Percentiles rank a stretch among this genome's conserved stretches.
Evolutionary conservation across 2,888 invertebrate species (phyloP).

Genomic region (Parnassius mnemosyne): DNA sequence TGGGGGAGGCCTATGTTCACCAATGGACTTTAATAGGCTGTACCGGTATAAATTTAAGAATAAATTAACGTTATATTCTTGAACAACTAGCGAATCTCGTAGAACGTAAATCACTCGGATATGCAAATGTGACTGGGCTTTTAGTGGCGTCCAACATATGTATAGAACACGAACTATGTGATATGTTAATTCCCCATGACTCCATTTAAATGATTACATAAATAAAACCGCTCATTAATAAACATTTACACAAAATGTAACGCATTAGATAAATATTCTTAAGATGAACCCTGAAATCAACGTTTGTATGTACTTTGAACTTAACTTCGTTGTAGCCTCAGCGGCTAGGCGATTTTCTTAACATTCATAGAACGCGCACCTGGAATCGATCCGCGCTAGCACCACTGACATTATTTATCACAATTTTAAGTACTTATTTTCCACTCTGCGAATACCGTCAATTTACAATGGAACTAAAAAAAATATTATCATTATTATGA

Average conservation of each 20-base stretch:
- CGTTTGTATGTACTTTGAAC: neutral
- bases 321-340: no score
- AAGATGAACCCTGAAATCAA: neutral
- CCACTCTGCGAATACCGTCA: no score
- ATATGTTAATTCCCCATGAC: slow-evolving; percentile 26
- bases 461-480: neutral
- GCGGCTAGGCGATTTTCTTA: no score
- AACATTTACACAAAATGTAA: slow-evolving; percentile 12
- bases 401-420: no score
- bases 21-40: no score
- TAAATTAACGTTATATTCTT: no score
- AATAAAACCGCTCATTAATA: slow-evolving; percentile 12
- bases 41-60: no score
- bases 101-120: slow-evolving; percentile 8
- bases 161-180: slow-evolving; percentile 10
- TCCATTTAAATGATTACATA: slow-evolving; percentile 22
- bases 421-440: no score
- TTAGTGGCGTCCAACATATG: slow-evolving; percentile 20
- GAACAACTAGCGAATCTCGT: slow-evolving; percentile 12
- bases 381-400: no score
- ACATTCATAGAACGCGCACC: no score
- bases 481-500: neutral
- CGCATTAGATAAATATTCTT: slow-evolving; percentile 18
- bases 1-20: no score
- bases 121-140: slow-evolving; percentile 21